phyloP scores from a whole-genome alignment of 2,888 invertebrate genomes.

The Volucella inanis region DNA sequence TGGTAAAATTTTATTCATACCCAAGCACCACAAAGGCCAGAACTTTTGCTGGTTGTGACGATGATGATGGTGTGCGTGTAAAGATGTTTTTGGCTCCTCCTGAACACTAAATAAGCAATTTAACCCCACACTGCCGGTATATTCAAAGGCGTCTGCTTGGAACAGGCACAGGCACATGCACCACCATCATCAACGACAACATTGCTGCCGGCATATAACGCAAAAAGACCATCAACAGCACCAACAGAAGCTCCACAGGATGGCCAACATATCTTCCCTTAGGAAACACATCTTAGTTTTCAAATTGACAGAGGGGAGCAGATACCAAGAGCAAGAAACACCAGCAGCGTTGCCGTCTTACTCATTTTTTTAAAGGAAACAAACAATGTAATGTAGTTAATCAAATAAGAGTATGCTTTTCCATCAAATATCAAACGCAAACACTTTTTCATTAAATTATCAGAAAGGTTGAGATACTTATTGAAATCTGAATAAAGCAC shows the following conservation, averaged over 20 bases:
- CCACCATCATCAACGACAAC: slow-evolving; percentile 37
- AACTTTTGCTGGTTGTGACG: slow-evolving; percentile 4
- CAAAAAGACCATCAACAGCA: slow-evolving; percentile 44
- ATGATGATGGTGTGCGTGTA: slow-evolving; percentile 38
- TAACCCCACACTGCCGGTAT: slow-evolving; percentile 47
- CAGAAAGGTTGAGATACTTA: too few species aligned
- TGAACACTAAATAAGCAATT: slow-evolving; percentile 70
- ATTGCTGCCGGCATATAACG: slow-evolving; percentile 39
- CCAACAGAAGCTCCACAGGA: slow-evolving; percentile 21
- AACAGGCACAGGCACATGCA: slow-evolving; percentile 30
- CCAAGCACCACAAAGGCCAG: slow-evolving; percentile 24
- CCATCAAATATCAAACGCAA: too few species aligned
- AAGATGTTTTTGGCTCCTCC: slow-evolving; percentile 65
- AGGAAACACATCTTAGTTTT: slow-evolving; percentile 28
- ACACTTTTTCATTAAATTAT: too few species aligned
- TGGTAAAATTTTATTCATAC: slow-evolving; percentile 46
- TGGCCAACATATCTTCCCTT: slow-evolving; percentile 28
- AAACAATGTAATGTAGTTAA: too few species aligned
- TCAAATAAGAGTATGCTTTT: too few species aligned
- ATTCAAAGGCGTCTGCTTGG: slow-evolving; percentile 28
- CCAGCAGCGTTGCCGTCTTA: too few species aligned
- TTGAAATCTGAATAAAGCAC: too few species aligned
- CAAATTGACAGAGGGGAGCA: slow-evolving; percentile 33
- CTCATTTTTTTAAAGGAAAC: too few species aligned
- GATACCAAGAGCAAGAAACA: background rate